Base-by-base conservation (phyloP, 2,888 invertebrate species). In the Subacronicta megacephala region DNA sequence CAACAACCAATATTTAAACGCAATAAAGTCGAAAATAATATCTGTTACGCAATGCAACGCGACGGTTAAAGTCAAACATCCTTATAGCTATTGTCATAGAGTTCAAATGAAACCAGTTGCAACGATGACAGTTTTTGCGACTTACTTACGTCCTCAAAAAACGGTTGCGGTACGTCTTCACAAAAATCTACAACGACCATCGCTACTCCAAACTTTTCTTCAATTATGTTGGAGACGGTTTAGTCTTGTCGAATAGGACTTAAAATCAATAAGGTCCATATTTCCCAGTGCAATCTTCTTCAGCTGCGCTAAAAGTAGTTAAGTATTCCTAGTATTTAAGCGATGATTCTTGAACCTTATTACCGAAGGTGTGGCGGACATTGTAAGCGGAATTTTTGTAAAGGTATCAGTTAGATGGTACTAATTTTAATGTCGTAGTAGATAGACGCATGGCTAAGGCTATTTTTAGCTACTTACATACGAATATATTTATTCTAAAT, bases 391-490 rank as follows among this genome's bases (percentile, higher is more conserved):
- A 26, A 29, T 23, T 31, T 5, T n/a, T n/a, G 0, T 36, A 29
- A 61, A 71, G 64, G 66, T 51, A 55, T 74, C 62, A 74, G 29
- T 20, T 56, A 45, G 13, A 47, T 64, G 52, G 67, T 51, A 71
- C 51, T 75, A 67, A 68, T 47, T 60, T 73, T 44, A 42, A 53
- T 73, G 75, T 77, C 70, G 77, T 78, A 31, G 75, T 82, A 79
- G 79, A 63, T 81, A 80, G 78, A 72, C 51, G 82, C 82, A 82
- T 83, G 82, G 70, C 68, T 66, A 54, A 18, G 23, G 38, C 58
- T 50, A 58, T 53, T 67, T 35, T 13, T 70, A 60, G 59, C 62
- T 54, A 61, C 36, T 46, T 18, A n/a, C 12, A 31, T 31, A 31
- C 5, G 5, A 31, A n/a, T n/a, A 31, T 31, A 31, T 31, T 3